These are phyloP conservation scores for Telmatherina bonti DNA, from an alignment of 2,797 vertebrate genomes.

Conservation along the genomic window DNA sequence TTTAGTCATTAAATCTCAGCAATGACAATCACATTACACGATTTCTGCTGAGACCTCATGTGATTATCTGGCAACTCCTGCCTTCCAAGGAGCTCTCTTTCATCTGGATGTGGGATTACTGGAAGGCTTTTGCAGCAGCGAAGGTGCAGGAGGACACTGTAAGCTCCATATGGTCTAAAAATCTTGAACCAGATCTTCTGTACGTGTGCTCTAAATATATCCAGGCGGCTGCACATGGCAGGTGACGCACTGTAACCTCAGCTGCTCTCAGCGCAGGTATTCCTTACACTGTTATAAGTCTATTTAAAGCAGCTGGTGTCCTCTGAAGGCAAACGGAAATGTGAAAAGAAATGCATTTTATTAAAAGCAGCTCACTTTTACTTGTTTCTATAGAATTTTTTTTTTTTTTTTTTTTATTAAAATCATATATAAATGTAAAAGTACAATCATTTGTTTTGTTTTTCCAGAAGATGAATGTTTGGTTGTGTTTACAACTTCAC, in stretches of 20 bases:
- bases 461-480: constrained; percentile 27
- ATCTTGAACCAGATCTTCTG: constrained; percentile 52
- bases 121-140: constrained; percentile 72
- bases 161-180: constrained; percentile 80
- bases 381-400: too few species aligned
- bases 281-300: background rate
- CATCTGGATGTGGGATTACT: constrained; percentile 77
- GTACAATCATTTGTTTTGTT: background rate
- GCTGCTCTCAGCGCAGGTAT: constrained; percentile 1
- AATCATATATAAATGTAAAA: too few species aligned
- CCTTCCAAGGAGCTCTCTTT: constrained; percentile 57
- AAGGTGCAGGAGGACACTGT: constrained; percentile 67
- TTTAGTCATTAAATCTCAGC: too few species aligned
- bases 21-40: background rate
- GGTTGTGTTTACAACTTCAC: constrained; percentile 7
- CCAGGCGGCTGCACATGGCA: constrained; percentile 49
- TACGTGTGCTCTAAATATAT: constrained; percentile 38
- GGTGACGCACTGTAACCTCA: constrained; percentile 46
- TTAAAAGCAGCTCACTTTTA: too few species aligned
- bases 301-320: background rate
- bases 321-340: background rate
- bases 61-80: constrained; percentile 16
- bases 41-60: background rate
- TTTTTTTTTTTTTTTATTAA: too few species aligned
- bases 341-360: too few species aligned